Base-by-base conservation (phyloP, 92 coral and sea anemone species). In the Phenganax subtilis region DNA sequence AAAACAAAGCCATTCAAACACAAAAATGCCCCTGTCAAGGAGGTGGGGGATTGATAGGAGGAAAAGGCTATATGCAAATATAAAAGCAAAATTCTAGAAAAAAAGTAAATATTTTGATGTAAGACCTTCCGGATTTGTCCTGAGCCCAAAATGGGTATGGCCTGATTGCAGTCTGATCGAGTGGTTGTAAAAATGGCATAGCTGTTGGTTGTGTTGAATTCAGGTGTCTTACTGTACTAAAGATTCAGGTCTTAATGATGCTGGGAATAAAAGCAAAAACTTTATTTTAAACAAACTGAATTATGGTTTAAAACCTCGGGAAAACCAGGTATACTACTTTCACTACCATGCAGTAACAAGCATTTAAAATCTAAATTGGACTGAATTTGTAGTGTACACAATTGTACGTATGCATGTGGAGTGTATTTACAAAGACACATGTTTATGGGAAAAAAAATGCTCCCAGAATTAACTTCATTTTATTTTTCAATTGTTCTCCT, bases 161-260 rank as follows among this genome's bases (percentile, higher is more conserved):
- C 84, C 84, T 55, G 88, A 88, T 70, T 79, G 89, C 29, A 86
- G 86, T 37, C 89, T 31, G 92, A 86, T 81, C 85, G 92, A 51
- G 56, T 89, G 75, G 81, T 87, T 29, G 72, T 77, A 44, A 71
- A 74, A 12, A 71, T 56, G 70, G 85, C 12, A 11, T 79, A n/a
- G 80, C 85, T 15, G 71, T 83, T 84, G 88, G 90, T 16, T 88
- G 86, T 79, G 81, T 85, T 54, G 88, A 87, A 31, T 68, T 89
- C 60, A 81, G 84, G 53, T 84, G 88, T 86, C 86, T 14, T 84
- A 77, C 12, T 76, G 86, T 8, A 80, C 75, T 30, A 80, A 70
- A 30, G 80, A 85, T 62, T 27, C 61, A 55, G 75, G 63, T 17
- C 61, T 89, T 11, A 60, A 56, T 59, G 89, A 86, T 57, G 88